phyloP scores from a whole-genome alignment of 2,888 invertebrate genomes.

The Mactromeris polynyma region DNA sequence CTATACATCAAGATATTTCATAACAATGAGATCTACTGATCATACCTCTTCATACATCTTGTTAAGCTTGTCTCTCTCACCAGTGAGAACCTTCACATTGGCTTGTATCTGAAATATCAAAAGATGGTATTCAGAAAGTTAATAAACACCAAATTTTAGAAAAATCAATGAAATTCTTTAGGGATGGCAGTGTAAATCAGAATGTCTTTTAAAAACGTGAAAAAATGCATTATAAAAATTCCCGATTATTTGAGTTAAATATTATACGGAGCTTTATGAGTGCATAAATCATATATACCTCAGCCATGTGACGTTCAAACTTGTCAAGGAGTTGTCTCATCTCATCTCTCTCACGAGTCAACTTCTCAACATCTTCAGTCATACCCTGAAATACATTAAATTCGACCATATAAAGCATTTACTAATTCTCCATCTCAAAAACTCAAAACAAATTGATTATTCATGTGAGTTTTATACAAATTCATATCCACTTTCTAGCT shows the following conservation, averaged over 20 bases:
- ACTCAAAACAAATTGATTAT: not conserved
- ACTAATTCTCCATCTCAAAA: not conserved
- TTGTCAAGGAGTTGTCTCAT: conserved; percentile 86
- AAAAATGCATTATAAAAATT: no score
- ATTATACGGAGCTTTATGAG: no score
- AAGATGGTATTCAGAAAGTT: not conserved
- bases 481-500: not conserved
- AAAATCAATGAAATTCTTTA: not conserved
- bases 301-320: conserved; percentile 87
- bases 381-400: conserved; percentile 71
- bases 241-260: no score
- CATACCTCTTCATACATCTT: conserved; percentile 85
- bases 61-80: conserved; percentile 86
- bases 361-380: conserved; percentile 82
- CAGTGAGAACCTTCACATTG: conserved; percentile 87
- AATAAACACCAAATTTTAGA: not conserved
- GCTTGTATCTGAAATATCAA: conserved; percentile 85
- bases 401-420: not conserved
- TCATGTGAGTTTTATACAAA: not conserved
- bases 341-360: conserved; percentile 86
- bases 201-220: no score
- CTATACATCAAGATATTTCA: no score
- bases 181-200: no score
- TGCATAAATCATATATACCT: conserved; percentile 81
- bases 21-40: not conserved